These are phyloP conservation scores for Gymnoscelis rufifasciata DNA, from an alignment of 2,888 invertebrate genomes.

Conservation along the genomic window DNA sequence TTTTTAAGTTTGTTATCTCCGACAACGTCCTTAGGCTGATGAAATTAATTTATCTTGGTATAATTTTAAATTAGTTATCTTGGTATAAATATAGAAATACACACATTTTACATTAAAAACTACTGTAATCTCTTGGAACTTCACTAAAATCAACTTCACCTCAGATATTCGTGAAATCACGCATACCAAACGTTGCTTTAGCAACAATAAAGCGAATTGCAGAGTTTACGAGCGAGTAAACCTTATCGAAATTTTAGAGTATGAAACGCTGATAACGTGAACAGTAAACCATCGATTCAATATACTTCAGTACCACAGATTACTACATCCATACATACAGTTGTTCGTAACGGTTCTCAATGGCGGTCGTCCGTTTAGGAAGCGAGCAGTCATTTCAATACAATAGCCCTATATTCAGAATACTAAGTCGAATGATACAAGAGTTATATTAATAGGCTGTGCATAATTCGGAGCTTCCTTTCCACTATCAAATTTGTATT, in stretches of 20 bases:
- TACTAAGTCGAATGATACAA: slow-evolving; percentile 27
- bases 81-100: no score
- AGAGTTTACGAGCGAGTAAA: slow-evolving; percentile 2
- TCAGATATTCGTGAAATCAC: no score
- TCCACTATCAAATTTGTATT: background rate
- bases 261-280: slow-evolving; percentile 46
- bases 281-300: slow-evolving; percentile 55
- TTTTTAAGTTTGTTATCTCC: no score
- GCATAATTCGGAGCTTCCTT: slow-evolving; percentile 3
- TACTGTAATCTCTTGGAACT: no score
- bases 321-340: background rate
- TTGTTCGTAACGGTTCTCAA: slow-evolving; percentile 46
- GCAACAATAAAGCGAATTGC: background rate
- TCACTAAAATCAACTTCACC: no score
- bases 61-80: no score
- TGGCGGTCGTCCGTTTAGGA: slow-evolving; percentile 37
- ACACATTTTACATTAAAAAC: no score
- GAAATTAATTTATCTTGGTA: no score
- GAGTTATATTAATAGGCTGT: background rate
- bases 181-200: no score
- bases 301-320: slow-evolving; percentile 11
- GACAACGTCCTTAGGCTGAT: no score
- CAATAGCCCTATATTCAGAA: slow-evolving; percentile 32
- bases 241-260: slow-evolving; percentile 5
- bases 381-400: slow-evolving; percentile 35